Conservation (phyloP, 2,113 vertebrate species). For the Bungarus multicinctus region DNA sequence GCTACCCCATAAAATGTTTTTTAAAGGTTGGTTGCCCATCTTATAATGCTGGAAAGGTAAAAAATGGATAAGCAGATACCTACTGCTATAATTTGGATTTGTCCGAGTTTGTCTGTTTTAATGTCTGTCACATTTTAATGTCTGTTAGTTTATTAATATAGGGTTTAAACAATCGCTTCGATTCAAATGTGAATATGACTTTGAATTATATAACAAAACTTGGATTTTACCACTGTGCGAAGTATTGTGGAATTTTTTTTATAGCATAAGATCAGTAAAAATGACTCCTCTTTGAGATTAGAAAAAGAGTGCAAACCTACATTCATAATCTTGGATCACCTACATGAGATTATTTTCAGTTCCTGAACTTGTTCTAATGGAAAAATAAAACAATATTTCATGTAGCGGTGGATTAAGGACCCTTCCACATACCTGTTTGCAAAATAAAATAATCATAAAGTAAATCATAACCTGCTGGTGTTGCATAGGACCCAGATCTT, state of each 20-base stretch:
- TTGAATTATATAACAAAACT: not conserved
- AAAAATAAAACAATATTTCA: not conserved
- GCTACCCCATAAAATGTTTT: not conserved
- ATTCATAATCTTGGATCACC: not conserved
- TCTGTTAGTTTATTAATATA: not conserved
- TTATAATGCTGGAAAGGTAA: not conserved
- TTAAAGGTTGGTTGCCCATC: not conserved
- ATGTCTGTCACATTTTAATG: too few relatives aligned
- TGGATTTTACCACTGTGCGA: not conserved
- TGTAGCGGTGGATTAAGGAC: not conserved
- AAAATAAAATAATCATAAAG: not conserved
- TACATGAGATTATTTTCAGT: not conserved
- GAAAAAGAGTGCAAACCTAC: not conserved
- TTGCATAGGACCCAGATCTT: not conserved
- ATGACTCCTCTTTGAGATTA: not conserved
- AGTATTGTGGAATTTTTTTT: not conserved
- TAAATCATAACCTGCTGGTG: not conserved
- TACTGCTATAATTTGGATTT: not conserved
- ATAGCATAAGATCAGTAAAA: not conserved
- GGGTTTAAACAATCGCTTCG: not conserved
- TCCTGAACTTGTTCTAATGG: not conserved
- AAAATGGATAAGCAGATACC: not conserved
- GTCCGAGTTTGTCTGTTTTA: too few relatives aligned
- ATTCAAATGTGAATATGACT: not conserved
- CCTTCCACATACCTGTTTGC: not conserved